Evolutionary conservation across 2,113 vertebrate genomes (phyloP).

Genomic region (Sceloporus undulatus): DNA sequence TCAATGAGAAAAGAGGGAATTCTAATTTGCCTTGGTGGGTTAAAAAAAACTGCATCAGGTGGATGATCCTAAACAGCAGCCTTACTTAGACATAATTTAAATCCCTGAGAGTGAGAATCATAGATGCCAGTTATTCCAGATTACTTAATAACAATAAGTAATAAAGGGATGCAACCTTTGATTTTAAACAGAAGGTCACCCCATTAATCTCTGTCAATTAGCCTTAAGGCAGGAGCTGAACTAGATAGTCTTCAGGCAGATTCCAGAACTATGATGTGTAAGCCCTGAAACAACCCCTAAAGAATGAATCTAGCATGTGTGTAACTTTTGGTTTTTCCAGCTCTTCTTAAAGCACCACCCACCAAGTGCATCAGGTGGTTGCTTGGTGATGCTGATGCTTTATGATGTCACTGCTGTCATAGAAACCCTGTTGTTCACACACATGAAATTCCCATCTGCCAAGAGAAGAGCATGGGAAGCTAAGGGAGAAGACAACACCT

Average conservation of each 20-base stretch:
- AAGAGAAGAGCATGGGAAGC: slow-evolving; percentile 28
- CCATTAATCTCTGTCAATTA: background rate
- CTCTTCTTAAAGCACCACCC: background rate
- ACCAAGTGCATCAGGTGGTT: slow-evolving; percentile 19
- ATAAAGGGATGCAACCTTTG: background rate
- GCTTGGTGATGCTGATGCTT: slow-evolving; percentile 4
- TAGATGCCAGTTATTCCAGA: background rate
- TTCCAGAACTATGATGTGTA: background rate
- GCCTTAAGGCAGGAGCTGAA: background rate
- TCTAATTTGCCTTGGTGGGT: background rate
- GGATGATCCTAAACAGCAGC: background rate
- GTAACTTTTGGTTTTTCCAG: background rate
- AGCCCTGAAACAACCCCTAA: background rate
- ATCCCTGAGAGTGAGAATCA: background rate
- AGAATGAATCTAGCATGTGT: background rate
- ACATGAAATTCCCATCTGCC: slow-evolving; percentile 20
- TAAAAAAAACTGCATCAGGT: background rate
- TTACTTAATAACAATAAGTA: background rate
- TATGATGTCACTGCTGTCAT: slow-evolving; percentile 28
- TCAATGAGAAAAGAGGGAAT: background rate
- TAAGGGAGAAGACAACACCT: slow-evolving; percentile 5
- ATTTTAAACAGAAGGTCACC: too few relatives aligned
- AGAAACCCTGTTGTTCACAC: slow-evolving; percentile 40
- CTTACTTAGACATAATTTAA: background rate
- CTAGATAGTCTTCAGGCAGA: background rate